phyloP scores from a whole-genome alignment of 1,140 invertebrate genomes.

The Whitmania pigra region DNA sequence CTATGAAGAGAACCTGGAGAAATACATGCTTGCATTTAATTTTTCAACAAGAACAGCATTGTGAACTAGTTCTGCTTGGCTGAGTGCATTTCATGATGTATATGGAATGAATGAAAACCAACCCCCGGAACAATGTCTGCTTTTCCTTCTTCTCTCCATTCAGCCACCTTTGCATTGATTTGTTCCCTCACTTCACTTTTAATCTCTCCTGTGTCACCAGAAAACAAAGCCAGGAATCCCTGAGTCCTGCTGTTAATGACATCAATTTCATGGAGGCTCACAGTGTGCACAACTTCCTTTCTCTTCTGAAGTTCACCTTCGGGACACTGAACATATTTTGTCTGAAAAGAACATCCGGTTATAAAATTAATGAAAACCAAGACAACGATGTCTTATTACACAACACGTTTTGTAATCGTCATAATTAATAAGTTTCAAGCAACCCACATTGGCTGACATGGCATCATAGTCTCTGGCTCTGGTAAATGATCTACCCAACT shows the following conservation, averaged over 20 bases:
- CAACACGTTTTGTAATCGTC: neutral
- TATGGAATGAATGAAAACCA: conserved; percentile 1
- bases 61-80: neutral
- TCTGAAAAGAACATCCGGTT: conserved; percentile 33
- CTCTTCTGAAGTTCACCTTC: conserved; percentile 95
- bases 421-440: neutral
- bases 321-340: conserved; percentile 90
- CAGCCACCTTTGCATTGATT: conserved; percentile 92
- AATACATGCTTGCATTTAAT: conserved; percentile 15
- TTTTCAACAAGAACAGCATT: conserved; percentile 2
- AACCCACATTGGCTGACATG: conserved; percentile 47
- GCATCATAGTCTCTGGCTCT: conserved; percentile 94
- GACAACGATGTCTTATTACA: neutral
- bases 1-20: conserved; percentile 46
- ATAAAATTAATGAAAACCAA: no score
- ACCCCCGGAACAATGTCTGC: conserved; percentile 95
- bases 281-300: conserved; percentile 97
- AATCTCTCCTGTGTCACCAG: conserved; percentile 96
- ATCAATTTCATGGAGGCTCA: conserved; percentile 95
- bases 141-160: conserved; percentile 98
- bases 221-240: conserved; percentile 92
- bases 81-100: neutral
- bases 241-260: conserved; percentile 94
- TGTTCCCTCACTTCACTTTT: conserved; percentile 93
- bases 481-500: conserved; percentile 85